Evolutionary conservation across 2,797 vertebrate species (phyloP).

Genomic region (Heterohyrax brucei): DNA sequence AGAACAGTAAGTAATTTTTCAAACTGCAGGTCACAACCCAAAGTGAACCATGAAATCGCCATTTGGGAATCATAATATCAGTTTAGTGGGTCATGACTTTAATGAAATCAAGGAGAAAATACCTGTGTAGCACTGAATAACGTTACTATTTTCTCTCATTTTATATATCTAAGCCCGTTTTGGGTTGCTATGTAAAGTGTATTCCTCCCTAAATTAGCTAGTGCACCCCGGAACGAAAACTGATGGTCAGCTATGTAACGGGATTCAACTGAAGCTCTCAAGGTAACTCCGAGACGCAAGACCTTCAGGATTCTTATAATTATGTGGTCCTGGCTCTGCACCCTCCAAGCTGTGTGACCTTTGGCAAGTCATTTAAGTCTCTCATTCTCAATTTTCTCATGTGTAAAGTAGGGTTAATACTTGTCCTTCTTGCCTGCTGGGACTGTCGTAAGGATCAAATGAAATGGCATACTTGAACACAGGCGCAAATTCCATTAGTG

Average conservation of each 20-base stretch:
- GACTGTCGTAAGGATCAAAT: neutral
- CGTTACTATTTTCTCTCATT: neutral
- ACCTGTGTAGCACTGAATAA: neutral
- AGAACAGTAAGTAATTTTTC: slow-evolving; percentile 14
- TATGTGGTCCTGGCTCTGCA: neutral
- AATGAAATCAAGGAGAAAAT: neutral
- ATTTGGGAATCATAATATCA: neutral
- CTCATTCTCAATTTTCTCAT: neutral
- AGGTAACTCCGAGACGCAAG: neutral
- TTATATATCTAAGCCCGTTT: neutral
- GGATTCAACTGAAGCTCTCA: neutral
- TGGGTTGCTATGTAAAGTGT: neutral
- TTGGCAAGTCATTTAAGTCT: neutral
- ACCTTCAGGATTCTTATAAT: neutral
- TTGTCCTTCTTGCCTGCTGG: neutral
- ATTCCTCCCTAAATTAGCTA: slow-evolving; percentile 11
- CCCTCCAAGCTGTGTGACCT: neutral
- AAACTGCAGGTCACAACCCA: neutral
- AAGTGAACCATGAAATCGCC: neutral
- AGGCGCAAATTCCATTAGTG: neutral
- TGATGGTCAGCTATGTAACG: neutral
- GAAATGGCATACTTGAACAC: neutral
- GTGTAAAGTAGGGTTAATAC: neutral
- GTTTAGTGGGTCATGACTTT: neutral
- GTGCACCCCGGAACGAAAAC: neutral